A percentile compares a stretch with the other conserved stretches of the same genome.
Evolutionary conservation across 2,113 vertebrate genomes (phyloP).

Genomic region (Motacilla tschutschensis): DNA sequence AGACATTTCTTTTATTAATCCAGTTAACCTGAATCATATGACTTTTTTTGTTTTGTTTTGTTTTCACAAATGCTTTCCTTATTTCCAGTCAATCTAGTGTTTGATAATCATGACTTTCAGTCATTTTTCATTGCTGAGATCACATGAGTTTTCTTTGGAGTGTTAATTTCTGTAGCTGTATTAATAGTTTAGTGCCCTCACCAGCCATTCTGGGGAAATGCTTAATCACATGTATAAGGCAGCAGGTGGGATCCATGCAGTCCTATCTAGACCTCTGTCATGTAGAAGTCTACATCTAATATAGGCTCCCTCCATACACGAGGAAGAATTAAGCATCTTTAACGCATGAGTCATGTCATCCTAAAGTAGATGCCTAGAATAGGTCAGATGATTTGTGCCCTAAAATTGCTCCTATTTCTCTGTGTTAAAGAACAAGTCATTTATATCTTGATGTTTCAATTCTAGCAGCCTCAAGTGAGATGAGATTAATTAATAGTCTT

Average conservation of each 20-base stretch:
- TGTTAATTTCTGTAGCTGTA: conserved; percentile 13
- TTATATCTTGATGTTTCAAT: background rate
- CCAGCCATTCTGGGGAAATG: conserved; percentile 38
- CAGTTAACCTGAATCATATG: background rate
- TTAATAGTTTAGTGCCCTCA: conserved; percentile 54
- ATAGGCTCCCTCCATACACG: conserved; percentile 22
- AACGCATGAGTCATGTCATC: conserved; percentile 42
- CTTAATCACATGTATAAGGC: conserved; percentile 15
- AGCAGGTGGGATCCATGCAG: conserved; percentile 36
- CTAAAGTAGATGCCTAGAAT: conserved; percentile 33
- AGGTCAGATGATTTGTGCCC: conserved; percentile 43
- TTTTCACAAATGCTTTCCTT: background rate
- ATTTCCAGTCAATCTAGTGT: background rate
- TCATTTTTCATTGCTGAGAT: background rate
- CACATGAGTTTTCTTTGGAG: background rate
- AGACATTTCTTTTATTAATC: background rate
- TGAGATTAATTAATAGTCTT: background rate
- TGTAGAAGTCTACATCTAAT: conserved; percentile 42
- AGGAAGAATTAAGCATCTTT: conserved; percentile 48
- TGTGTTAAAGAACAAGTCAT: background rate
- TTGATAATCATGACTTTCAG: background rate
- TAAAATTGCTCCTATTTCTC: conserved; percentile 41
- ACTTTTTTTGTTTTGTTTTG: background rate
- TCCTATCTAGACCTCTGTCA: conserved; percentile 8
- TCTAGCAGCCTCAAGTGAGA: background rate